These are phyloP conservation scores for Drosophila simulans DNA, from an alignment of 1,140 invertebrate species.

Conservation along the genomic window DNA sequence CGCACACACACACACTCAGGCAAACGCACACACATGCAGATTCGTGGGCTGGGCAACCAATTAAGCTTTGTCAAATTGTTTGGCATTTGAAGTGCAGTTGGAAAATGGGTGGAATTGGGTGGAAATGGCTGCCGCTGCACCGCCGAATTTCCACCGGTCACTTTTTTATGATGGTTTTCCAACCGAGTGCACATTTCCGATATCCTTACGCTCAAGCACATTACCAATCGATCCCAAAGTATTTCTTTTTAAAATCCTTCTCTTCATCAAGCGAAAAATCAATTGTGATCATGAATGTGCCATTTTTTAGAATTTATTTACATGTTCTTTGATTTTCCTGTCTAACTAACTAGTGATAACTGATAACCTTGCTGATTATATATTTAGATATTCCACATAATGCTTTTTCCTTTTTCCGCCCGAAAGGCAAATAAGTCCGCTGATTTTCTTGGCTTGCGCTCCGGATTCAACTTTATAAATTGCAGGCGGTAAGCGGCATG, in stretches of 20 bases:
- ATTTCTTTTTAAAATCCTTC: background rate
- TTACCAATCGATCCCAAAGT: background rate
- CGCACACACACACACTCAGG: background rate
- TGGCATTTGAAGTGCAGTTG: slow-evolving; percentile 38
- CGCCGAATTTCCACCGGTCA: background rate
- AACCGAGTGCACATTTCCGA: background rate
- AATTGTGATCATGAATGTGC: background rate
- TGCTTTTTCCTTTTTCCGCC: slow-evolving; percentile 8
- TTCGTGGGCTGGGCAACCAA: slow-evolving; percentile 31
- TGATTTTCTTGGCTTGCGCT: slow-evolving; percentile 1
- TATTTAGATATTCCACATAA: background rate
- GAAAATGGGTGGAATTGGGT: background rate
- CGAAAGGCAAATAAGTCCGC: background rate
- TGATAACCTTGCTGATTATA: background rate
- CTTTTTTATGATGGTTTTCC: slow-evolving; percentile 1
- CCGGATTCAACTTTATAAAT: slow-evolving; percentile 93
- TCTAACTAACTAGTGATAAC: background rate
- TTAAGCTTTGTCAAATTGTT: slow-evolving; percentile 59
- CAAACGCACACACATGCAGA: background rate
- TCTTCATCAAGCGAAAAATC: background rate
- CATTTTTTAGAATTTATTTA: background rate
- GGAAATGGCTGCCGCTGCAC: background rate
- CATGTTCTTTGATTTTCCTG: background rate
- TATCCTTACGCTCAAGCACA: background rate
- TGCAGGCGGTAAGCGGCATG: slow-evolving; percentile 89